Conservation (phyloP, 92 coral and sea anemone species). For the Epizoanthus stellaris region DNA sequence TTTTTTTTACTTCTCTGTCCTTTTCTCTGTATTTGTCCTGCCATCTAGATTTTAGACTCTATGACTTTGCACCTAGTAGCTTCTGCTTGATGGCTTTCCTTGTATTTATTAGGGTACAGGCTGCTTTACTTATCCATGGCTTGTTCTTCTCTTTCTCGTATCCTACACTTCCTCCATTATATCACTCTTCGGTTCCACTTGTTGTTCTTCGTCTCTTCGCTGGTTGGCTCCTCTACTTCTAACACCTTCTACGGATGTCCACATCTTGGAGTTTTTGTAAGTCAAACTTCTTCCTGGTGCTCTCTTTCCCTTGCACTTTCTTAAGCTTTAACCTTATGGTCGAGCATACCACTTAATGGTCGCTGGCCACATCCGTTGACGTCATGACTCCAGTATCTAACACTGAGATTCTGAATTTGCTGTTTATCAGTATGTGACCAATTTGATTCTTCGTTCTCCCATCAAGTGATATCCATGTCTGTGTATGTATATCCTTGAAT, state of each 20-base stretch:
- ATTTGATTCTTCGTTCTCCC: too few species aligned
- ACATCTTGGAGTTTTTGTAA: not conserved
- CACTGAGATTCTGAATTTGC: too few species aligned
- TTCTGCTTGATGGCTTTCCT: not conserved
- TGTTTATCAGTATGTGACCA: too few species aligned
- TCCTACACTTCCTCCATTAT: not conserved
- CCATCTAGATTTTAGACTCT: not conserved
- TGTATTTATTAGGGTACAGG: not conserved
- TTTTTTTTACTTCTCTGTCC: too few species aligned
- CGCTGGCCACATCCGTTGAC: too few species aligned
- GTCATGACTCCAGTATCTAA: too few species aligned
- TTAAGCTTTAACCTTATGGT: too few species aligned
- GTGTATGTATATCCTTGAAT: too few species aligned
- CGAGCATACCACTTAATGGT: too few species aligned
- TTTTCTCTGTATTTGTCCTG: too few species aligned
- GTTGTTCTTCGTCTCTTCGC: not conserved
- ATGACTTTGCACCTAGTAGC: not conserved
- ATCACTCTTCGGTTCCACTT: not conserved
- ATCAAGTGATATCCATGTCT: too few species aligned
- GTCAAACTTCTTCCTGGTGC: not conserved
- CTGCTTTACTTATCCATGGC: not conserved
- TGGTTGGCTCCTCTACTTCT: not conserved
- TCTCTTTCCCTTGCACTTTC: too few species aligned
- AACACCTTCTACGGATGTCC: not conserved
- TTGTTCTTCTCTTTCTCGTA: not conserved